Percentiles rank a stretch among this genome's conserved stretches.
Evolutionary conservation across 1,140 invertebrate genomes (phyloP).

Genomic region (Trachymyrmex cornetzi): DNA sequence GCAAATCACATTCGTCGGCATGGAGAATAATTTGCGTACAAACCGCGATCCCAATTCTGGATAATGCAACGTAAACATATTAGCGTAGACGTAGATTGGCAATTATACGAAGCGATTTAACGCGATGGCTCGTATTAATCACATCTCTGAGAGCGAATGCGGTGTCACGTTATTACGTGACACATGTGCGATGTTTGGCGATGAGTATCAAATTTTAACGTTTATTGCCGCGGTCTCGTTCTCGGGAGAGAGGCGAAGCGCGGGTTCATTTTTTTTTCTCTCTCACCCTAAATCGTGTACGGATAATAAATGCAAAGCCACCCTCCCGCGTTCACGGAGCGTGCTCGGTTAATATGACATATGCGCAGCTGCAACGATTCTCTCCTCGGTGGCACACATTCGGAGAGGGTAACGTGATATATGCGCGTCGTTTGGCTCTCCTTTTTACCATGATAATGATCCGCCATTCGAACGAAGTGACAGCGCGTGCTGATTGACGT

Average conservation of each 20-base stretch:
- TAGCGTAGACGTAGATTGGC: not conserved
- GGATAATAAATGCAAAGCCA: constrained; percentile 50
- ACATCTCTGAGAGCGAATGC: not conserved
- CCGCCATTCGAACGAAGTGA: constrained; percentile 6
- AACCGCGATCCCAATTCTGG: not conserved
- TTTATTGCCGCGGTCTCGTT: constrained; percentile 7
- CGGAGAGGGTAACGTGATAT: constrained; percentile 10
- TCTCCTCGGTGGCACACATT: not conserved
- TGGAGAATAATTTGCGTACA: not conserved
- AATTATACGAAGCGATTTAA: not conserved
- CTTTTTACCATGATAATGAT: not conserved
- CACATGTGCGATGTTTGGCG: not conserved
- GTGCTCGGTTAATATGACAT: constrained; percentile 1
- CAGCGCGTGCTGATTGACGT: constrained; percentile 3
- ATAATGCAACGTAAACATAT: not conserved
- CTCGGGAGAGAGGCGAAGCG: not conserved
- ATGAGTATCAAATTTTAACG: constrained; percentile 44
- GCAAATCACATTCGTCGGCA: constrained; percentile 3
- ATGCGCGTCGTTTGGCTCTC: not conserved
- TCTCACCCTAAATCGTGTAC: not conserved
- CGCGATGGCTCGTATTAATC: not conserved
- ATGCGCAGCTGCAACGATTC: constrained; percentile 28
- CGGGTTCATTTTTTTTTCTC: no score
- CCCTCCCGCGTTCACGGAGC: not conserved
- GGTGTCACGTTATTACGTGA: constrained; percentile 27